Percentiles rank a stretch among this genome's conserved stretches.
These are phyloP conservation scores for Neostethus bicornis DNA, from an alignment of 2,797 vertebrate species.

Conservation along the genomic window DNA sequence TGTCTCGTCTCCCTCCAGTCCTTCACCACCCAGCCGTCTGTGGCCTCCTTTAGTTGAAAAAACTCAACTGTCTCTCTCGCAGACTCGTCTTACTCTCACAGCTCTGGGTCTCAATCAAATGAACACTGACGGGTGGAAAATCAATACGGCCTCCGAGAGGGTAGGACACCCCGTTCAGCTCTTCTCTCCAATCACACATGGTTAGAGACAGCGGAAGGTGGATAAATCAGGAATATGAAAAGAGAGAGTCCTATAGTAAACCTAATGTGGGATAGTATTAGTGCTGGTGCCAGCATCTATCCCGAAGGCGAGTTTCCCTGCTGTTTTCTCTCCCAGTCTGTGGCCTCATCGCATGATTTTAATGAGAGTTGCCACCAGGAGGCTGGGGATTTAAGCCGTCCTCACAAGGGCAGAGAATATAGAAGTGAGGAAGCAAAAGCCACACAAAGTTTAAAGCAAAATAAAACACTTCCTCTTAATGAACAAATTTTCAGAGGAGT, in stretches of 20 bases:
- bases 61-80: conserved; percentile 67
- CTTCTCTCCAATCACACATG: conserved; percentile 73
- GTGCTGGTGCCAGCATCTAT: conserved; percentile 34
- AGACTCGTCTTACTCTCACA: conserved; percentile 76
- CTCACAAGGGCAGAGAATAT: conserved; percentile 63
- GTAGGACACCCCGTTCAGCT: conserved; percentile 53
- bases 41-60: conserved; percentile 61
- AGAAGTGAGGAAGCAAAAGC: conserved; percentile 27
- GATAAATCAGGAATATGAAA: conserved; percentile 32
- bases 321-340: conserved; percentile 48
- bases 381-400: conserved; percentile 61
- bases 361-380: conserved; percentile 60
- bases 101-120: conserved; percentile 81
- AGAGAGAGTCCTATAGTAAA: conserved; percentile 44
- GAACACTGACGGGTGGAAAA: conserved; percentile 76
- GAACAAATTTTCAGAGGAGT: conserved; percentile 24
- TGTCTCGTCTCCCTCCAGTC: conserved; percentile 22
- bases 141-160: conserved; percentile 65
- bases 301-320: conserved; percentile 57
- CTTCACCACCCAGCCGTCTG: conserved; percentile 32
- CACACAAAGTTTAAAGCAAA: conserved; percentile 27
- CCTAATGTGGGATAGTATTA: conserved; percentile 33
- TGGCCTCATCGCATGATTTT: conserved; percentile 55
- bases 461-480: conserved; percentile 60
- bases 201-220: conserved; percentile 56